Evolutionary conservation across 2,113 vertebrate genomes (phyloP), one percentile per base, ranked within the genome.

Genomic region (Caranx ignobilis): DNA sequence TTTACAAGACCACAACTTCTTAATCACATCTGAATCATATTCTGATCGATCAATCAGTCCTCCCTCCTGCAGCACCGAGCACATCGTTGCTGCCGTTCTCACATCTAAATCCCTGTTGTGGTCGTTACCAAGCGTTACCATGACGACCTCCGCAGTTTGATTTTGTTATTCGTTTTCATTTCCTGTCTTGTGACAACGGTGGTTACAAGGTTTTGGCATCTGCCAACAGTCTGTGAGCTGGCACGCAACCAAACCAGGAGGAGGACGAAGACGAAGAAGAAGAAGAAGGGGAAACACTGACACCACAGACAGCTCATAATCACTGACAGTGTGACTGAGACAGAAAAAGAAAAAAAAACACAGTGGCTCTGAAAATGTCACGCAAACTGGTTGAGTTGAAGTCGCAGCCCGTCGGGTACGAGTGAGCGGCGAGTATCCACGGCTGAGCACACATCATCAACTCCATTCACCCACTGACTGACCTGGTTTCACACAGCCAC

Each of bases 401-500:
- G 26, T 26, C 26, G 26, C 26, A 26, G 26, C 26, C 26, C 26
- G 26, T 26, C 26, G 26, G 26, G 26, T 26, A 26, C 26, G 26
- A 26, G 26, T 26, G 26, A 26, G 26, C 26, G 26, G 26, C 26
- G 26, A 26, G 37, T 63, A 59, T 55, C 41, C 9, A 13, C 13
- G 73, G 52, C 48, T 83, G 75, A 77, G 82, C 50, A 56, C 75
- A 83, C 16, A n/a, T 18, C 2, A 64, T 8, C 4, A 50, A n/a
- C 18, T 35, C 34, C 57, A 61, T n/a, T 70, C 70, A 54, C 61
- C 73, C 75, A 63, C 35, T 2, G 8, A 50, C 7, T 75, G 82
- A 85, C 91, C 88, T 83, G 73, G 73, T 87, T 90, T 79, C 72
- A 75, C 52, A 81, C n/a, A 78, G 47, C 69, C 69, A 77, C 68